Evolutionary conservation across 2,888 invertebrate species (phyloP).

Genomic region (Drosophila nigricruria): DNA sequence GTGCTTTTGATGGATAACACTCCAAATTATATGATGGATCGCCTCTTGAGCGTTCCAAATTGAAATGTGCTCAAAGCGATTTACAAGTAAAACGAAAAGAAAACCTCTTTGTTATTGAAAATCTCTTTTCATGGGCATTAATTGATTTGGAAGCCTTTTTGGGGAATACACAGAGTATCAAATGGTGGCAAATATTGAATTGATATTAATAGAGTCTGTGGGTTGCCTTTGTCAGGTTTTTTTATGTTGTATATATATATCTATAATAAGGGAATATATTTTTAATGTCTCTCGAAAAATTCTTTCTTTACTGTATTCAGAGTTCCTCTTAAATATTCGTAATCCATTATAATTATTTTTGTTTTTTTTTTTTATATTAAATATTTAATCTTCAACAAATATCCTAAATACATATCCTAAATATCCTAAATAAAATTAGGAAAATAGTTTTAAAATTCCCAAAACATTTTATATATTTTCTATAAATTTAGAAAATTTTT

Average conservation of each 20-base stretch:
- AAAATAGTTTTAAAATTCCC: too few relatives aligned
- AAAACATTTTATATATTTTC: background rate
- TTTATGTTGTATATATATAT: background rate
- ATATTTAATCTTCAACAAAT: too few relatives aligned
- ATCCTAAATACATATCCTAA: too few relatives aligned
- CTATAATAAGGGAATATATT: background rate
- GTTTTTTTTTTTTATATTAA: too few relatives aligned
- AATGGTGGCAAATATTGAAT: constrained; percentile 1
- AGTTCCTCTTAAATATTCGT: background rate
- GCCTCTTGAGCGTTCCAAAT: constrained; percentile 38
- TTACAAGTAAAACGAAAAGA: constrained; percentile 1
- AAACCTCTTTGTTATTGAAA: constrained; percentile 16
- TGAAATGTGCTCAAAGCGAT: constrained; percentile 37
- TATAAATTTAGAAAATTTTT: too few relatives aligned
- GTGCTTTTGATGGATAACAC: constrained; percentile 53
- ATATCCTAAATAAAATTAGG: too few relatives aligned
- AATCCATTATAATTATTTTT: background rate
- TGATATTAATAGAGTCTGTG: background rate
- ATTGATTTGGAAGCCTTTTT: constrained; percentile 20
- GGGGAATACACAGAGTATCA: background rate
- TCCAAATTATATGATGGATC: constrained; percentile 49
- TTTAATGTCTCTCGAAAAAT: too few relatives aligned
- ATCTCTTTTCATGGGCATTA: constrained; percentile 13
- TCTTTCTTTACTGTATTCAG: background rate
- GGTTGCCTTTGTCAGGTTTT: background rate